Evolutionary conservation across 2,797 vertebrate species (phyloP).

Genomic region (Myiotriccus ornatus): DNA sequence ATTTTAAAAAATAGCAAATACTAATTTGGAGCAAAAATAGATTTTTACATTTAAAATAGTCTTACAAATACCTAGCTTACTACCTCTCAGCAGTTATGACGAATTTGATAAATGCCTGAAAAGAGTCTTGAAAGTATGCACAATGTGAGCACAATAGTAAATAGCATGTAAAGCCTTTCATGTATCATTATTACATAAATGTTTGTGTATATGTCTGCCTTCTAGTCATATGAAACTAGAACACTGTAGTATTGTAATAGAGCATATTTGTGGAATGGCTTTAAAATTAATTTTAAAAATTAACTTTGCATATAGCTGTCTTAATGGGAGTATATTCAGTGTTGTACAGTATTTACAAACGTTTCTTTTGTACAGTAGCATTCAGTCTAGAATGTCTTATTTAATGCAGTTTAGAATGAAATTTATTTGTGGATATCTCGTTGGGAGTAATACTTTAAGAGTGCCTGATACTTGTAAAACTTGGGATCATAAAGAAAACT

Average conservation of each 20-base stretch:
- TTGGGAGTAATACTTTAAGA: background rate
- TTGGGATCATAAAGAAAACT: background rate
- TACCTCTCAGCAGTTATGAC: background rate
- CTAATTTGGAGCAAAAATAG: background rate
- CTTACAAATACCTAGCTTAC: background rate
- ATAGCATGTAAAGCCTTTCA: background rate
- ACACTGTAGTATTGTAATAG: background rate
- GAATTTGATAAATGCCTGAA: background rate
- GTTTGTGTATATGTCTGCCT: background rate
- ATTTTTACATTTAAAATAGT: background rate
- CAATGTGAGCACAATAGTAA: background rate
- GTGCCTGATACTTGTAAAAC: background rate
- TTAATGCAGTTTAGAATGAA: background rate
- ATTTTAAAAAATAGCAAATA: background rate
- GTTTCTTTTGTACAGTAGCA: background rate
- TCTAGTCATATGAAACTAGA: background rate
- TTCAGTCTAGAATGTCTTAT: background rate
- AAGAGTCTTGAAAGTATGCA: background rate
- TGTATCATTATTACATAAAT: background rate
- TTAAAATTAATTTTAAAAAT: background rate
- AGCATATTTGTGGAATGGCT: background rate
- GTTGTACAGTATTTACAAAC: background rate
- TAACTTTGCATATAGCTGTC: background rate
- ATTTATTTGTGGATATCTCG: background rate
- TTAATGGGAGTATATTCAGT: background rate